Evolutionary conservation across 1,140 invertebrate species (phyloP).

Genomic region (Campoletis sonorensis): DNA sequence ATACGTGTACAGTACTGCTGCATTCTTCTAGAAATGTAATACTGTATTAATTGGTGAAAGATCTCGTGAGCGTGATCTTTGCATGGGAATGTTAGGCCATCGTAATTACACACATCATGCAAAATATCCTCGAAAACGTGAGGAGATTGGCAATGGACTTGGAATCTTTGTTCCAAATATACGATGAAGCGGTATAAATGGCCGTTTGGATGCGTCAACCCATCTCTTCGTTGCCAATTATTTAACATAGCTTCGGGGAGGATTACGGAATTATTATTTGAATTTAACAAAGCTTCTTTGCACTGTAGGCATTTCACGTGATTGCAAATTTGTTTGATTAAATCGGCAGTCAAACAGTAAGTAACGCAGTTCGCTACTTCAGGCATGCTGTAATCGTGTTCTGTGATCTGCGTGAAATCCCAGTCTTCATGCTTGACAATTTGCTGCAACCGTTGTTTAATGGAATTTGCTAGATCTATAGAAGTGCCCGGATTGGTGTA

Average conservation of each 20-base stretch:
- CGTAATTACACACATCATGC: conserved; percentile 1
- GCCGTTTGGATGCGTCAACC: conserved; percentile 16
- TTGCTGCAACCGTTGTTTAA: conserved; percentile 20
- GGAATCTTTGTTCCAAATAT: conserved; percentile 27
- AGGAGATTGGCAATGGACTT: conserved; percentile 14
- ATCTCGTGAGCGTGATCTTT: conserved; percentile 22
- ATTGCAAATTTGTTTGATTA: conserved; percentile 30
- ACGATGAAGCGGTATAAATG: conserved; percentile 26
- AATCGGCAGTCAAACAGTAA: conserved; percentile 39
- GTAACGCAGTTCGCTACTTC: conserved; percentile 17
- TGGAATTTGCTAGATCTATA: conserved; percentile 14
- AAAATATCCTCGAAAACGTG: conserved; percentile 21
- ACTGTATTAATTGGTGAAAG: conserved; percentile 13
- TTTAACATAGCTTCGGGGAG: conserved; percentile 31
- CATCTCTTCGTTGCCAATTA: conserved; percentile 19
- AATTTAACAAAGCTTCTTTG: conserved; percentile 29
- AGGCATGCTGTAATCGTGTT: conserved; percentile 40
- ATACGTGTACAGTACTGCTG: conserved; percentile 31
- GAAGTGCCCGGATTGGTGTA: conserved; percentile 22
- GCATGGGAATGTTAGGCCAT: conserved; percentile 30
- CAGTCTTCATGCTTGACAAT: conserved; percentile 26
- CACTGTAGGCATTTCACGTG: conserved; percentile 9
- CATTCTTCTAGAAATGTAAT: conserved; percentile 7
- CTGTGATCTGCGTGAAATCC: conserved; percentile 23
- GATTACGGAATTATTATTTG: neutral